phyloP scores from a whole-genome alignment of 2,888 invertebrate species.

The Stomorhina lunata region DNA sequence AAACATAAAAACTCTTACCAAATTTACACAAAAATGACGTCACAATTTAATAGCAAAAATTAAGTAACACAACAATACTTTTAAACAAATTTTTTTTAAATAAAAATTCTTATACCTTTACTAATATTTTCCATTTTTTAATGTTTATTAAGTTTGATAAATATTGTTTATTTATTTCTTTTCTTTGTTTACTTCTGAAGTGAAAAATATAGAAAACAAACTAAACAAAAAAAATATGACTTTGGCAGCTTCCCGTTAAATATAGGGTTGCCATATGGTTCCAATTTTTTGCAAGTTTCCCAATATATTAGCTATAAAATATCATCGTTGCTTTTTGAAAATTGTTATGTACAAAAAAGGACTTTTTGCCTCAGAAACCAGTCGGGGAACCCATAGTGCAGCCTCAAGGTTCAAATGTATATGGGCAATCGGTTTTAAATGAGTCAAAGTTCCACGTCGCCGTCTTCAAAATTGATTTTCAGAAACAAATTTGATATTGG shows the following conservation, averaged over 20 bases:
- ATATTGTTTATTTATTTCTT: not conserved
- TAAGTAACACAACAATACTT: not conserved
- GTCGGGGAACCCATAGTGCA: not conserved
- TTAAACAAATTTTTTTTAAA: not conserved
- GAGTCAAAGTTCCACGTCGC: no score
- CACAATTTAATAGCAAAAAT: not conserved
- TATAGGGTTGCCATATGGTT: not conserved
- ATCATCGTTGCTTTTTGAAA: not conserved
- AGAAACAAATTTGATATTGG: no score
- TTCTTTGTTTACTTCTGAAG: not conserved
- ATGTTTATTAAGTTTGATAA: not conserved
- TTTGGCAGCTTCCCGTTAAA: not conserved
- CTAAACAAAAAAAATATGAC: not conserved
- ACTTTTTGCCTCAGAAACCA: conserved; percentile 4
- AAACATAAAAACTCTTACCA: not conserved
- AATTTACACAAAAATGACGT: not conserved
- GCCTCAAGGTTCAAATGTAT: no score
- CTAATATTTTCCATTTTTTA: conserved; percentile 3
- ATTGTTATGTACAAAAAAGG: not conserved
- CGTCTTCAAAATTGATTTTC: no score
- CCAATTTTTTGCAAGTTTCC: not conserved
- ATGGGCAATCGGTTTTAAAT: no score
- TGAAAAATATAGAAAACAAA: no score
- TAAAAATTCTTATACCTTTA: not conserved
- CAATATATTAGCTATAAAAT: not conserved